These are phyloP conservation scores for Nannobrachium achirus DNA, from an alignment of 2,113 vertebrate species.

Conservation along the genomic window DNA sequence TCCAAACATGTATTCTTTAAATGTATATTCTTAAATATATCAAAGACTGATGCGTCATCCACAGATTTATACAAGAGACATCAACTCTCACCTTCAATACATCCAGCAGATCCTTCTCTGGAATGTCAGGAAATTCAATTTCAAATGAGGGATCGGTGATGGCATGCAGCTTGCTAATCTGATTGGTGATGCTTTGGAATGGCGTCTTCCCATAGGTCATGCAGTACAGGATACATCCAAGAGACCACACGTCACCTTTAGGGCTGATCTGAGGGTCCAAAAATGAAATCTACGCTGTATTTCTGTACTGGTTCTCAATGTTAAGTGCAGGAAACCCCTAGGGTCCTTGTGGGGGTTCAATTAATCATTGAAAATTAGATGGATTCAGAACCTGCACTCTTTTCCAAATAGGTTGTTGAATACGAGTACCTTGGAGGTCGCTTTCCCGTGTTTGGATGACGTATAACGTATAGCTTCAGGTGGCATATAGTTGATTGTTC, in stretches of 20 bases:
- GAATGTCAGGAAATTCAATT: slow-evolving; percentile 90
- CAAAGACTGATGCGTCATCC: too few species aligned
- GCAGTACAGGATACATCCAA: slow-evolving; percentile 95
- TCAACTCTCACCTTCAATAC: slow-evolving; percentile 89
- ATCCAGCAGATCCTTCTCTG: slow-evolving; percentile 92
- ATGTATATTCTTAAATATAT: too few species aligned
- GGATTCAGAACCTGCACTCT: neutral
- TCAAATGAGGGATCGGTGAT: slow-evolving; percentile 89
- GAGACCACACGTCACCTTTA: slow-evolving; percentile 96
- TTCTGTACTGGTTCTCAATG: too few species aligned
- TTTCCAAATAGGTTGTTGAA: neutral
- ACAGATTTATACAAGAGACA: too few species aligned
- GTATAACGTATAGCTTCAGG: slow-evolving; percentile 96
- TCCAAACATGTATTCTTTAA: too few species aligned
- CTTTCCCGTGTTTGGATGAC: slow-evolving; percentile 86
- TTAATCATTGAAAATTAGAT: too few species aligned
- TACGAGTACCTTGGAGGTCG: slow-evolving; percentile 87
- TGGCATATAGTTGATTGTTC: slow-evolving; percentile 97
- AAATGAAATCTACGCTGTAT: neutral
- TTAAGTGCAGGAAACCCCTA: too few species aligned
- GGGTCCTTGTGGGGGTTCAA: too few species aligned
- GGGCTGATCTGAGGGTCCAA: slow-evolving; percentile 87
- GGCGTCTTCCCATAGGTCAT: slow-evolving; percentile 97
- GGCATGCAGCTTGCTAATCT: slow-evolving; percentile 92
- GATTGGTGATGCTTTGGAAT: slow-evolving; percentile 95